Base-by-base conservation (phyloP, 2,797 vertebrate genomes). In the Bovichtus diacanthus region DNA sequence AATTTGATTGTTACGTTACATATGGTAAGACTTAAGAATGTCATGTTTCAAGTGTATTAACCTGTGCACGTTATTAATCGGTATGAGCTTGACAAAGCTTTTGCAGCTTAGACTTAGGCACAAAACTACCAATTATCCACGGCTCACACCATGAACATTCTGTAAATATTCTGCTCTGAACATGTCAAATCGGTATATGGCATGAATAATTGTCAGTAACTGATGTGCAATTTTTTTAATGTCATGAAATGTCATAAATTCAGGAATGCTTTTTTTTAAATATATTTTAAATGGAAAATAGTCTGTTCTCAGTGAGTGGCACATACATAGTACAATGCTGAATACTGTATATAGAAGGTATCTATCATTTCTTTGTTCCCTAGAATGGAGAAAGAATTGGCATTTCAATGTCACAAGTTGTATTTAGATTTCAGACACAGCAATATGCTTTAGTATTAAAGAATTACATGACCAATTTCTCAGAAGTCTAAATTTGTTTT, bases 401-500 rank as follows among this genome's bases (percentile, higher is more conserved):
- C 12, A 58, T 70, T 67, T 78, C 50, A 67, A 74, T 71, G 29
- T 46, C 19, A 59, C 34, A 59, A 39, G 36, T 31, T 71, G 29
- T n/a, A 41, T 46, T 66, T 66, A n/a, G 49, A 67, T 72, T 34
- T 39, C 18, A 66, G 15, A 31, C 4, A 41, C 39, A 12, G n/a
- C 25, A 59, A 36, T 6, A 11, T 60, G 18, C 5, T 56, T 74
- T 13, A 39, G 5, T 23, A 56, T 43, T 59, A 53, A 60, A 66
- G 29, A 78, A 86, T 78, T 78, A 72, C 66, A 78, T 69, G 36
- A 34, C 54, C 39, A 38, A 76, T 89, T 90, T 87, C 74, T 86
- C 67, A 46, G 66, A 86, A 89, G 79, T 79, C 79, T 62, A 79
- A 77, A 84, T 87, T 78, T 58, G 49, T 70, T 77, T 74, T 62